Evolutionary conservation across 2,888 invertebrate species (phyloP).

Genomic region (Crossocerus cetratus): DNA sequence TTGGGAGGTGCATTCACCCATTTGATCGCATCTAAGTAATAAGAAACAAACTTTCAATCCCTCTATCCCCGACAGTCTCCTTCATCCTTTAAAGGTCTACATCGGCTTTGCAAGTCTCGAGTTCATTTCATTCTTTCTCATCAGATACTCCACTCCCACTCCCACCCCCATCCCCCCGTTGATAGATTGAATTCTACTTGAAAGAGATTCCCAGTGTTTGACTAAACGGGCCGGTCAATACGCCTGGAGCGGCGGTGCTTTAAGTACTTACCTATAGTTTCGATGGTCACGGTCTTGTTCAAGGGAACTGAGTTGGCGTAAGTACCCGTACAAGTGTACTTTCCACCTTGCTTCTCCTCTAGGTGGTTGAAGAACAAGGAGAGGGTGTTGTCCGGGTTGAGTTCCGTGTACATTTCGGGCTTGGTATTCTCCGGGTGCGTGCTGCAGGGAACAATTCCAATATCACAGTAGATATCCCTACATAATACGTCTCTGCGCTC

Average conservation of each 20-base stretch:
- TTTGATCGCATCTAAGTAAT: slow-evolving; percentile 86
- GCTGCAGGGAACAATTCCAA: slow-evolving; percentile 40
- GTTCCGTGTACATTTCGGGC: slow-evolving; percentile 84
- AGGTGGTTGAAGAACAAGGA: slow-evolving; percentile 87
- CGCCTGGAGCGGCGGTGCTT: background rate
- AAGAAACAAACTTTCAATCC: slow-evolving; percentile 54
- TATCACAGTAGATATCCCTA: slow-evolving; percentile 2
- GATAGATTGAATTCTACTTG: background rate
- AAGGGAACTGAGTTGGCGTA: slow-evolving; percentile 85
- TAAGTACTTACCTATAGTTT: slow-evolving; percentile 83
- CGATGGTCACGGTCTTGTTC: slow-evolving; percentile 83
- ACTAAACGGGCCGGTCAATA: background rate
- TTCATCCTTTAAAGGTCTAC: background rate
- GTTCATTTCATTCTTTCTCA: background rate
- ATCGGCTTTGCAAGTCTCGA: background rate
- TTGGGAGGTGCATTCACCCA: slow-evolving; percentile 91
- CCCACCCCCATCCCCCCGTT: background rate
- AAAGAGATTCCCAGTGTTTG: background rate
- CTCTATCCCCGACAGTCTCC: background rate
- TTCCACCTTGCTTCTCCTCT: slow-evolving; percentile 87
- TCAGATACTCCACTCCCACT: background rate
- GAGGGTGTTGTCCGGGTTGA: slow-evolving; percentile 81
- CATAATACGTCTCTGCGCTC: no score
- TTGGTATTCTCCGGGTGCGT: slow-evolving; percentile 54
- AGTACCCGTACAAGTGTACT: slow-evolving; percentile 89